phyloP scores from a whole-genome alignment of 2,797 vertebrate genomes.

The Amblyraja radiata region DNA sequence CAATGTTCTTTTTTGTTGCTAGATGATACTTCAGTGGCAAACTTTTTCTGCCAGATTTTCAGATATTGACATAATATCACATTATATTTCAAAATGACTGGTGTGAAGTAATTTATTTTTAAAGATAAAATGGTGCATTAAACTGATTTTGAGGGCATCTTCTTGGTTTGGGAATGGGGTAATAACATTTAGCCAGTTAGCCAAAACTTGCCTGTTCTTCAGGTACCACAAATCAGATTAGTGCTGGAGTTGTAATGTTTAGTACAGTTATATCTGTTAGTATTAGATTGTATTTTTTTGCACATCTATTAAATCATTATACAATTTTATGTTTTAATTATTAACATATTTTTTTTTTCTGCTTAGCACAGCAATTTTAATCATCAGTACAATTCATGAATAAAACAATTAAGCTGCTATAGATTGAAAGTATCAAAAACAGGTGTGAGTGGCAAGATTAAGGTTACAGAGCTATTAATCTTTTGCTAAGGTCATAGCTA shows the following conservation, averaged over 20 bases:
- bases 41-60: neutral
- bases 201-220: conserved; percentile 28
- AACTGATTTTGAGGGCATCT: neutral
- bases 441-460: conserved; percentile 32
- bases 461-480: conserved; percentile 30
- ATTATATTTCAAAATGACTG: conserved; percentile 27
- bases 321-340: conserved; percentile 21
- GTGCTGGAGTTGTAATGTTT: neutral
- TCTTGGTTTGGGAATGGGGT: neutral
- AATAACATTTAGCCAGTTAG: conserved; percentile 2
- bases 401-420: conserved; percentile 27
- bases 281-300: conserved; percentile 11
- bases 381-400: conserved; percentile 20
- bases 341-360: neutral
- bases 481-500: conserved; percentile 27
- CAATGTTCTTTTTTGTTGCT: neutral
- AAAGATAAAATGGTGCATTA: conserved; percentile 2
- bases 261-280: conserved; percentile 4
- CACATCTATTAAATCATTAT: conserved; percentile 17
- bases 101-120: conserved; percentile 35
- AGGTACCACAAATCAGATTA: neutral
- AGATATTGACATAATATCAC: conserved; percentile 28
- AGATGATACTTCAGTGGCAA: conserved; percentile 4
- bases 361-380: conserved; percentile 21
- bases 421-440: conserved; percentile 3